Evolutionary conservation across 1,140 invertebrate species (phyloP), one percentile per base, ranked within the genome.

Genomic region (Drosophila pseudoananassae): DNA sequence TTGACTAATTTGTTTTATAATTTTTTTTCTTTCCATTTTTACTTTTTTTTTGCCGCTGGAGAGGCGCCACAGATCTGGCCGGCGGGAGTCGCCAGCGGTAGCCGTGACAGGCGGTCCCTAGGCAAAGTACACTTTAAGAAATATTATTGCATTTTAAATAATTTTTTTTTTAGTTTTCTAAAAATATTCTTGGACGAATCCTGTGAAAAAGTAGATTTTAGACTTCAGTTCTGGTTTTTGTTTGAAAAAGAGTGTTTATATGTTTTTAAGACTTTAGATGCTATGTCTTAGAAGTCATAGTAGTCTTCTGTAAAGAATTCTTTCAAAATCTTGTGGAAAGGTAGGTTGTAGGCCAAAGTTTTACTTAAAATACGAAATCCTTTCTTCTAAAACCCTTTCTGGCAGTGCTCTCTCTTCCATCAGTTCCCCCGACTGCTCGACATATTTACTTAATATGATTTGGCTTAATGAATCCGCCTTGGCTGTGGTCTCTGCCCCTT

Each of bases 1-100:
- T 90, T 90, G 84, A 91, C 90, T 91, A 91, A 91, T 91, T 91
- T 84, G 81, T 90, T 70, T 84, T 36, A 36, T 36, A 36, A 36
- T 36, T 36, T 36, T 36, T 36, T 36, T 36, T n/a, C 10, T 10
- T 20, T 3, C 20, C 20, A 20, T 20, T 20, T 20, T 20, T 20
- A 20, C 33, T 4, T 36, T 12, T 36, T 36, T 36, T 36, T 36
- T 36, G 25, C 4, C 23, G 38, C 61, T 47, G n/a, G 12, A 43
- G 53, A 83, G 80, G 80, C 80, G 81, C 81, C 81, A 85, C 27
- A 56, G 65, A 38, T 69, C 63, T 70, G 31, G 31, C 45, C 43
- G 43, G 51, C 50, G 43, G 65, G 66, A 70, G 66, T 70, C 63
- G 54, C 49, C 68, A 72, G 65, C 74, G 75, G 78, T 88, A 82